phyloP scores from a whole-genome alignment of 2,113 vertebrate genomes.

The Chamaea fasciata region DNA sequence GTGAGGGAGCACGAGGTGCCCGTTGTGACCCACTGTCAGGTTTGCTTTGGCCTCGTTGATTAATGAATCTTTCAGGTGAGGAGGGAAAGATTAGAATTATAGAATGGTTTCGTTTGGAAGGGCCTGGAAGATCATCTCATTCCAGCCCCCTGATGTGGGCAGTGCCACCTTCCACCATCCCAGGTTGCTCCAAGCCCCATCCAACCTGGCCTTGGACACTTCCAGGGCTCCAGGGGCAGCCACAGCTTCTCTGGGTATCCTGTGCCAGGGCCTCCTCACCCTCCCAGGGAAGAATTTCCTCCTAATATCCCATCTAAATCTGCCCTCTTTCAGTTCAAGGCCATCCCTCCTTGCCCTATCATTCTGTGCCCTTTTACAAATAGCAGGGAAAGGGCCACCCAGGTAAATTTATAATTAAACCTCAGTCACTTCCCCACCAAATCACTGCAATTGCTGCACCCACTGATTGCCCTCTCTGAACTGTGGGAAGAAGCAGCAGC shows the following conservation, averaged over 20 bases:
- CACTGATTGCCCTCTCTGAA: not conserved
- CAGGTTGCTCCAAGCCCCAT: rapidly evolving
- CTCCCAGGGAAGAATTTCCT: not conserved
- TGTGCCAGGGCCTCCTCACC: rapidly evolving
- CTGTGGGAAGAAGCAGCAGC: not conserved
- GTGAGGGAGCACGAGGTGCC: rapidly evolving
- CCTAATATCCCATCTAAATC: not conserved
- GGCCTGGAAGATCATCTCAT: not conserved
- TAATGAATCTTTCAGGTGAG: slow-evolving; percentile 77
- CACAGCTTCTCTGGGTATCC: not conserved
- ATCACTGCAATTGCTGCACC: not conserved
- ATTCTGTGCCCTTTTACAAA: not conserved
- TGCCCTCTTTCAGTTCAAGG: not conserved
- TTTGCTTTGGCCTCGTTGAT: slow-evolving; percentile 81
- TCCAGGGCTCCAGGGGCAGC: not conserved
- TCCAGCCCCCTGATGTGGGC: rapidly evolving
- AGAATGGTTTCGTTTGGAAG: not conserved
- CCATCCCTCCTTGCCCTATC: not conserved
- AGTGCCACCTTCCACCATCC: rapidly evolving
- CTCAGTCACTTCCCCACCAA: slow-evolving; percentile 71
- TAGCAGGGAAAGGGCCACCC: slow-evolving; percentile 21
- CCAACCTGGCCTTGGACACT: not conserved
- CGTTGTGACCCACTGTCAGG: slow-evolving; percentile 24
- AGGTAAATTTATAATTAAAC: slow-evolving; percentile 82
- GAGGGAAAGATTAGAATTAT: slow-evolving; percentile 40